These are phyloP conservation scores for Propithecus coquereli DNA, from an alignment of 2,113 vertebrate species.

Conservation along the genomic window DNA sequence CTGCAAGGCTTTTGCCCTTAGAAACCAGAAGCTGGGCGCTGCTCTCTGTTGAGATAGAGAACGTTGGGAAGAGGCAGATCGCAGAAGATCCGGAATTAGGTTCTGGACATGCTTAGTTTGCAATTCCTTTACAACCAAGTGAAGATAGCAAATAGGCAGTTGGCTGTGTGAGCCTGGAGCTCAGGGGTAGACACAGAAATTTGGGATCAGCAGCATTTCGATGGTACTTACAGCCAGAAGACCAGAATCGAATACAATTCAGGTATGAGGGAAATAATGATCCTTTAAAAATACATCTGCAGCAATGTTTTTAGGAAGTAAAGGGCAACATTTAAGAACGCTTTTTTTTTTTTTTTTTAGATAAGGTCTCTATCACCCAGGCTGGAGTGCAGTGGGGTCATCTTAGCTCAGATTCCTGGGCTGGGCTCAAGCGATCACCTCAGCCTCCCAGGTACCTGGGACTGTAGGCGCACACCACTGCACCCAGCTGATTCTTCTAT, in stretches of 20 bases:
- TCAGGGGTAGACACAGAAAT: neutral
- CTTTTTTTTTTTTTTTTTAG: neutral
- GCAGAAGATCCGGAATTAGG: neutral
- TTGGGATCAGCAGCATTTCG: neutral
- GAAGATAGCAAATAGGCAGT: neutral
- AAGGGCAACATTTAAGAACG: neutral
- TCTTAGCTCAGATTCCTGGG: too few relatives aligned
- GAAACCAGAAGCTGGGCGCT: rapidly evolving
- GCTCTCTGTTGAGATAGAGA: neutral
- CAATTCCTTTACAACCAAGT: too few relatives aligned
- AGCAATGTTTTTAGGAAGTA: neutral
- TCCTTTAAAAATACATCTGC: neutral
- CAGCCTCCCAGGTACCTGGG: too few relatives aligned
- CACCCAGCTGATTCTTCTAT: too few relatives aligned
- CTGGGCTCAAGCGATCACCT: too few relatives aligned
- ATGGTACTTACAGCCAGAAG: neutral
- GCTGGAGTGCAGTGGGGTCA: too few relatives aligned
- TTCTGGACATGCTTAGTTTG: neutral
- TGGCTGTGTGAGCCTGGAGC: neutral
- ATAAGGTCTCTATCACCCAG: too few relatives aligned
- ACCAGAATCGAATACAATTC: neutral
- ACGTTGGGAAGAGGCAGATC: neutral
- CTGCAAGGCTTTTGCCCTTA: neutral
- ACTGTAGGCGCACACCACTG: too few relatives aligned
- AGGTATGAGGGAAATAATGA: neutral